Conservation (phyloP, 2,113 vertebrate species). For the Ranitomeya imitator region DNA sequence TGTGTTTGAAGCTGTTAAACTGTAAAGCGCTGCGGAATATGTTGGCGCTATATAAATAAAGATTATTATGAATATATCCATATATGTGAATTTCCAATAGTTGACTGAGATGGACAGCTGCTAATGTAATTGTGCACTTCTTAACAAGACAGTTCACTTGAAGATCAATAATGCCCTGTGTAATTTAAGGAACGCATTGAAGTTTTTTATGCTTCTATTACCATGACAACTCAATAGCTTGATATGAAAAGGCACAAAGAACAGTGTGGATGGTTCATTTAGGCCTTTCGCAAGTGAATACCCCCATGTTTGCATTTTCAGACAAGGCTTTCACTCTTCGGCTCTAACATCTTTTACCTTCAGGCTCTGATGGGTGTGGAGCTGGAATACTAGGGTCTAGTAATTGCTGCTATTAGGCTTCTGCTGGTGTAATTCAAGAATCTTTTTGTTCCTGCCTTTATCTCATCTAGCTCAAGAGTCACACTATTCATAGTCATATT, state of each 20-base stretch:
- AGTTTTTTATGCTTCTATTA: constrained; percentile 69
- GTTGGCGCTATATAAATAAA: no score
- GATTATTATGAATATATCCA: no score
- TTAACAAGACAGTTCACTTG: constrained; percentile 31
- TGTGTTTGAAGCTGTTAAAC: no score
- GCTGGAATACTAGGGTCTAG: constrained; percentile 70
- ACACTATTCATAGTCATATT: constrained; percentile 73
- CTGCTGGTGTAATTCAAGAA: constrained; percentile 73
- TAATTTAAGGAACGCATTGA: constrained; percentile 67
- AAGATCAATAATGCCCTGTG: constrained; percentile 19
- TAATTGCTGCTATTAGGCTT: constrained; percentile 77
- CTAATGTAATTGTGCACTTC: neutral
- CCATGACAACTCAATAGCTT: constrained; percentile 74
- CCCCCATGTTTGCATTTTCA: constrained; percentile 73
- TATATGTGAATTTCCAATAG: constrained; percentile 4
- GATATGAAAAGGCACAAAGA: constrained; percentile 76
- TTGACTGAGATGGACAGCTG: constrained; percentile 9
- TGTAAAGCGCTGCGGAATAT: no score
- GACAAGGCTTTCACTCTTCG: constrained; percentile 73
- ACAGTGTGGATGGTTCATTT: constrained; percentile 74
- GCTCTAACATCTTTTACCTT: constrained; percentile 69
- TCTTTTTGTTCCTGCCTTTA: constrained; percentile 79
- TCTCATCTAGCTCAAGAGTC: constrained; percentile 76
- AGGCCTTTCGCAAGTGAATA: constrained; percentile 82
- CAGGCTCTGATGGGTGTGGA: constrained; percentile 73